Percentiles rank a stretch among this genome's conserved stretches.
These are phyloP conservation scores for Xiphophorus couchianus DNA, from an alignment of 2,113 vertebrate species.

Conservation along the genomic window DNA sequence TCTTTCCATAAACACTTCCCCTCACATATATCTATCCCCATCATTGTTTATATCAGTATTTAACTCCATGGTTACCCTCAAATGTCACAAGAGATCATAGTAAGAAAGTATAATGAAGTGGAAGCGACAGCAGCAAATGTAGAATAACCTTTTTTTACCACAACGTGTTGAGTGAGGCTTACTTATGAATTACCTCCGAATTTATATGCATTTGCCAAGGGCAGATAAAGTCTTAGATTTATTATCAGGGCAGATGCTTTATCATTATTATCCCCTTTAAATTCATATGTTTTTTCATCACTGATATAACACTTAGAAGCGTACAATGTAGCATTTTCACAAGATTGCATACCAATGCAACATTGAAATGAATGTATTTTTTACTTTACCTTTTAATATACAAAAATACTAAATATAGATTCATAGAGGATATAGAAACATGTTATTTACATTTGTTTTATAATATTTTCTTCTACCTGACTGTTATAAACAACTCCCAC, in stretches of 20 bases:
- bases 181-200: background rate
- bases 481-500: conserved; percentile 4
- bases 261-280: too few relatives aligned
- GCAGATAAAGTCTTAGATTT: background rate
- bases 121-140: background rate
- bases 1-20: background rate
- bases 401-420: too few relatives aligned
- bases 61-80: background rate
- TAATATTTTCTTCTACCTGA: too few relatives aligned
- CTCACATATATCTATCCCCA: background rate
- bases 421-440: too few relatives aligned
- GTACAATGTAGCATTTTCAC: background rate
- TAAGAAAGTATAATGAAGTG: background rate
- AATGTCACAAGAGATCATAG: background rate
- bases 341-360: too few relatives aligned
- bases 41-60: background rate
- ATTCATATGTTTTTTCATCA: too few relatives aligned
- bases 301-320: background rate
- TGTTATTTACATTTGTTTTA: too few relatives aligned
- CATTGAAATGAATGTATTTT: too few relatives aligned
- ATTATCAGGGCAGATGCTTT: too few relatives aligned
- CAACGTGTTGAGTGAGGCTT: background rate
- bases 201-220: background rate
- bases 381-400: too few relatives aligned
- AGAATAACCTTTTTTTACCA: background rate